Percentiles rank a stretch among this genome's conserved stretches.
These are phyloP conservation scores for Bursaphelenchus okinawaensis DNA, from an alignment of 2,888 invertebrate species.

Conservation along the genomic window DNA sequence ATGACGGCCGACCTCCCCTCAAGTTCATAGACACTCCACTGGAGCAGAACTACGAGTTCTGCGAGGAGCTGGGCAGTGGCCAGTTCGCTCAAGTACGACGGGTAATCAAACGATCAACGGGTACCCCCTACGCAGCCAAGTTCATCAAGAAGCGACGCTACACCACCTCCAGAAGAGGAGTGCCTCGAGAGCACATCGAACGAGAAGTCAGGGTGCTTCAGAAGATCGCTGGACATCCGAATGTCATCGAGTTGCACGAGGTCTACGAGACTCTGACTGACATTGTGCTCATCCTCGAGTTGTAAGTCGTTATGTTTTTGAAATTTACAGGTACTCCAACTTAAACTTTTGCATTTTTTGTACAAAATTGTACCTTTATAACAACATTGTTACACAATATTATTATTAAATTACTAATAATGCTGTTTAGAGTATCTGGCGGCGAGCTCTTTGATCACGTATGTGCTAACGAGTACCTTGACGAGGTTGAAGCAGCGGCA, in stretches of 20 bases:
- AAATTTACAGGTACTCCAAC: neutral
- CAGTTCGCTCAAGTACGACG: constrained; percentile 67
- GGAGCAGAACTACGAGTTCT: constrained; percentile 63
- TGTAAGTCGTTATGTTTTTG: constrained; percentile 59
- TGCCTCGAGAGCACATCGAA: constrained; percentile 65
- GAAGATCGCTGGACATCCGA: constrained; percentile 65
- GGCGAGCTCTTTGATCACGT: constrained; percentile 68
- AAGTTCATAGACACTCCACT: constrained; percentile 60
- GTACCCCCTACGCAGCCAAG: constrained; percentile 66
- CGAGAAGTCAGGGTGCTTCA: constrained; percentile 64
- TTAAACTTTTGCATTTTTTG: neutral
- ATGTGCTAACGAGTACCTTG: constrained; percentile 62
- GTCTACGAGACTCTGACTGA: constrained; percentile 66
- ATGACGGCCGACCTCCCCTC: neutral
- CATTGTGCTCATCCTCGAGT: constrained; percentile 66
- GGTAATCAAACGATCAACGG: constrained; percentile 63
- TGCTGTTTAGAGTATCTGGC: constrained; percentile 64
- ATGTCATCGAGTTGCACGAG: constrained; percentile 66
- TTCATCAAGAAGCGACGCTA: constrained; percentile 66
- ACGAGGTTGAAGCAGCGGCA: constrained; percentile 66
- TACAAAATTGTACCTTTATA: neutral
- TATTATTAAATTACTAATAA: neutral
- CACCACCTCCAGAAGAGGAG: constrained; percentile 62
- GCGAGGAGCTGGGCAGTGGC: constrained; percentile 66
- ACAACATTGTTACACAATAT: too few species aligned